These are phyloP conservation scores for Orthosia cruda DNA, from an alignment of 2,888 invertebrate species.

Conservation along the genomic window DNA sequence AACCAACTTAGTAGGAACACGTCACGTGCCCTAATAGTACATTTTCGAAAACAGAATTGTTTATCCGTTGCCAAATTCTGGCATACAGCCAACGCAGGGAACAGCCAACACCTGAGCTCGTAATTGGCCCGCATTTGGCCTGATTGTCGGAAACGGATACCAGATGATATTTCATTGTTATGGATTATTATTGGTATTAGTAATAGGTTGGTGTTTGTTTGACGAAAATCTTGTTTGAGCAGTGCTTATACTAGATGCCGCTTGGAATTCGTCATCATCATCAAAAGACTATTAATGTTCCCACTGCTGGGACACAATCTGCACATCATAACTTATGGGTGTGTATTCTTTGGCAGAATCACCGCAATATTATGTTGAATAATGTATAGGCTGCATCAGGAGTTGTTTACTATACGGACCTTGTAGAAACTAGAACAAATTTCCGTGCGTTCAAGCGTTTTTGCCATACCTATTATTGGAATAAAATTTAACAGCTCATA, in stretches of 20 bases:
- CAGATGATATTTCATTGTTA: slow-evolving; percentile 65
- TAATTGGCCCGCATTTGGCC: slow-evolving; percentile 77
- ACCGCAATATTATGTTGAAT: no score
- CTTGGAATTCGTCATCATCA: no score
- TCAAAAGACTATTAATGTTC: no score
- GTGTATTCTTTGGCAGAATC: no score
- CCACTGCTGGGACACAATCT: no score
- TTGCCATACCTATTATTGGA: no score
- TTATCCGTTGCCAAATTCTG: slow-evolving; percentile 61
- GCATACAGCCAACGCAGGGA: slow-evolving; percentile 63
- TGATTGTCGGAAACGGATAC: slow-evolving; percentile 69
- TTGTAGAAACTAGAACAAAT: no score
- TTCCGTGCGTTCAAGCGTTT: no score
- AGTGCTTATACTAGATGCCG: neutral
- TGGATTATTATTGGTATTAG: slow-evolving; percentile 59
- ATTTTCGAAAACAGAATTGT: slow-evolving; percentile 69
- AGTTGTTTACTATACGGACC: no score
- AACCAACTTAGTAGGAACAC: slow-evolving; percentile 53
- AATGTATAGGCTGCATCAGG: no score
- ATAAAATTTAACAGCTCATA: no score
- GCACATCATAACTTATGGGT: no score
- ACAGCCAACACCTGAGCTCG: slow-evolving; percentile 75
- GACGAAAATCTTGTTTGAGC: slow-evolving; percentile 7
- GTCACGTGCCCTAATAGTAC: slow-evolving; percentile 53
- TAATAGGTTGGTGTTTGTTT: slow-evolving; percentile 37